Evolutionary conservation across 2,113 vertebrate genomes (phyloP).

Genomic region (Pimephales promelas): DNA sequence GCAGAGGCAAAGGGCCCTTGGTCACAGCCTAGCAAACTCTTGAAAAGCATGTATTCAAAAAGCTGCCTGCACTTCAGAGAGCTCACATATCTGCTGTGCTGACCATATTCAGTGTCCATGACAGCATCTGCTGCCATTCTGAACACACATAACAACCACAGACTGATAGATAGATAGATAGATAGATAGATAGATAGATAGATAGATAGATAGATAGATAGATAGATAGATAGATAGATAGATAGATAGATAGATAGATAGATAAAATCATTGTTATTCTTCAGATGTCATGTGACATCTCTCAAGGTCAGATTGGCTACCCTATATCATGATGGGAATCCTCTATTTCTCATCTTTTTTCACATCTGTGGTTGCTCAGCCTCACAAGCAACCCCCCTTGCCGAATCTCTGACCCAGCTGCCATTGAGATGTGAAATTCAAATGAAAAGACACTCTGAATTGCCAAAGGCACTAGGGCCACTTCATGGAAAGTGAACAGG

Average conservation of each 20-base stretch:
- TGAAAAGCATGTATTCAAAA: background rate
- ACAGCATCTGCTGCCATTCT: background rate
- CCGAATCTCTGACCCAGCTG: constrained; percentile 3
- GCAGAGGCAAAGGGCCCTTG: background rate
- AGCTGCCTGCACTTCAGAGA: constrained; percentile 5
- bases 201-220: background rate
- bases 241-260: too few relatives aligned
- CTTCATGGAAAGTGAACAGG: constrained; percentile 42
- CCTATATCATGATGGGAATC: constrained; percentile 56
- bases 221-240: too few relatives aligned
- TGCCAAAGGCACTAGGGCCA: constrained; percentile 47
- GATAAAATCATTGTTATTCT: background rate
- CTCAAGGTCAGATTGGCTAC: constrained; percentile 58
- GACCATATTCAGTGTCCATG: background rate
- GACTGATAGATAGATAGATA: background rate
- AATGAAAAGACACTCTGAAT: constrained; percentile 51
- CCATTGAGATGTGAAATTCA: constrained; percentile 33
- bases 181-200: background rate
- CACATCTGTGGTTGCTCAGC: constrained; percentile 12
- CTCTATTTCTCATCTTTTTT: constrained; percentile 39
- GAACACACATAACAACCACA: background rate
- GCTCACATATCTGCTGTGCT: background rate
- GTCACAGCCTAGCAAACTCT: constrained; percentile 20
- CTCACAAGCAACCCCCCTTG: background rate
- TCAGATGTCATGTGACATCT: background rate